phyloP scores from a whole-genome alignment of 2,888 invertebrate genomes.

The Drosophila fulvimacula region DNA sequence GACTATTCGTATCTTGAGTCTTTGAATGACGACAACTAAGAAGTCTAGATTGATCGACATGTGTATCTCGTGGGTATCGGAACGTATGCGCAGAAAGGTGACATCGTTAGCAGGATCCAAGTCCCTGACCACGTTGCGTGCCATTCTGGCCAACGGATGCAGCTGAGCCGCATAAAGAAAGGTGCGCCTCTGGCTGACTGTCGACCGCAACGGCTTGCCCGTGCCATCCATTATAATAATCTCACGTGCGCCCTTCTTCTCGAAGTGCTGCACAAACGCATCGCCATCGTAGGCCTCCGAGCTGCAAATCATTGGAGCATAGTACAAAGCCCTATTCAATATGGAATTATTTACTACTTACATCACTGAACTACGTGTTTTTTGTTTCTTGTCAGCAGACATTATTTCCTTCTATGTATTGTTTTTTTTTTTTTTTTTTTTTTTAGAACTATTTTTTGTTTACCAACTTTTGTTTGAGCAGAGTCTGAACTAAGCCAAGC shows the following conservation, averaged over 20 bases:
- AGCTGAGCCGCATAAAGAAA: constrained; percentile 25
- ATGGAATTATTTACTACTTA: neutral
- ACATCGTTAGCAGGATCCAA: constrained; percentile 71
- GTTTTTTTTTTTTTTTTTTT: neutral
- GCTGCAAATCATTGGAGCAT: neutral
- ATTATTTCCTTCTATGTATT: neutral
- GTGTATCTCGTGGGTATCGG: constrained; percentile 52
- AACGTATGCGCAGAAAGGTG: constrained; percentile 66
- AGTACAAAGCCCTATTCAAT: neutral
- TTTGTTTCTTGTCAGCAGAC: neutral
- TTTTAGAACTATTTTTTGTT: neutral
- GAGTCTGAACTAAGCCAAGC: neutral
- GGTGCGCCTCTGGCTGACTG: constrained; percentile 47
- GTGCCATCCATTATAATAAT: constrained; percentile 57
- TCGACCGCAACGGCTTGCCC: constrained; percentile 59
- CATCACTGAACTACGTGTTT: neutral
- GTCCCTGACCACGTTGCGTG: constrained; percentile 70
- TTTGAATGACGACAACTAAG: constrained; percentile 55
- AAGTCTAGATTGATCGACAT: constrained; percentile 55
- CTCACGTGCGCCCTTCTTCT: constrained; percentile 53
- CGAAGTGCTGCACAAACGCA: constrained; percentile 53
- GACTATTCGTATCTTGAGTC: constrained; percentile 16
- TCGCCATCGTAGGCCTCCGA: constrained; percentile 57
- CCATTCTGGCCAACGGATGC: constrained; percentile 57
- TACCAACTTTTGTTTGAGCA: neutral